Conservation (phyloP, 2,797 vertebrate genomes). For the Squalus acanthias region DNA sequence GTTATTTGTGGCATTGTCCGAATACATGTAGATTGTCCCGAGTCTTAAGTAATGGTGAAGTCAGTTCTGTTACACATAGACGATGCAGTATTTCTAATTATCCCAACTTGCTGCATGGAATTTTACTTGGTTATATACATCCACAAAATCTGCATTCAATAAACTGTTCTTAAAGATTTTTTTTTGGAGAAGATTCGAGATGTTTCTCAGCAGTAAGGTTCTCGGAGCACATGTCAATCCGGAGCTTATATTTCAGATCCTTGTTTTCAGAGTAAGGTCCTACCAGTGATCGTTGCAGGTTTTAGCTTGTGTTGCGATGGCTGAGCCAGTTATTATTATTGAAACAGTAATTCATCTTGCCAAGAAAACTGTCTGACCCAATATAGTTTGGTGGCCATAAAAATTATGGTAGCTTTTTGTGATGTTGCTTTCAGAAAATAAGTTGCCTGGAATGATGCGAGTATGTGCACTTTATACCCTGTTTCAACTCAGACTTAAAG, state of each 20-base stretch:
- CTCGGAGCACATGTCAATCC: neutral
- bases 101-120: too few relatives aligned
- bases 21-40: too few relatives aligned
- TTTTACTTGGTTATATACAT: too few relatives aligned
- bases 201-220: neutral
- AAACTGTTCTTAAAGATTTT: too few relatives aligned
- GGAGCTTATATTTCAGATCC: neutral
- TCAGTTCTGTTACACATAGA: too few relatives aligned
- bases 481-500: neutral
- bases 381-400: neutral
- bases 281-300: neutral
- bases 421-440: neutral
- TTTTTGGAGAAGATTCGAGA: too few relatives aligned
- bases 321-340: neutral
- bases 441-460: neutral
- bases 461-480: neutral
- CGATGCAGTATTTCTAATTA: too few relatives aligned
- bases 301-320: neutral
- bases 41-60: too few relatives aligned
- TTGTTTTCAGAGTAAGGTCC: neutral
- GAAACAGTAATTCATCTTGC: neutral
- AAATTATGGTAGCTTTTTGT: neutral
- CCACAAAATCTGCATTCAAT: too few relatives aligned
- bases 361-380: neutral
- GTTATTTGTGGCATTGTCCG: too few relatives aligned